A percentile compares a stretch with the other conserved stretches of the same genome.
These are phyloP conservation scores for Erynnis tages DNA, from an alignment of 2,888 invertebrate species.

Conservation along the genomic window DNA sequence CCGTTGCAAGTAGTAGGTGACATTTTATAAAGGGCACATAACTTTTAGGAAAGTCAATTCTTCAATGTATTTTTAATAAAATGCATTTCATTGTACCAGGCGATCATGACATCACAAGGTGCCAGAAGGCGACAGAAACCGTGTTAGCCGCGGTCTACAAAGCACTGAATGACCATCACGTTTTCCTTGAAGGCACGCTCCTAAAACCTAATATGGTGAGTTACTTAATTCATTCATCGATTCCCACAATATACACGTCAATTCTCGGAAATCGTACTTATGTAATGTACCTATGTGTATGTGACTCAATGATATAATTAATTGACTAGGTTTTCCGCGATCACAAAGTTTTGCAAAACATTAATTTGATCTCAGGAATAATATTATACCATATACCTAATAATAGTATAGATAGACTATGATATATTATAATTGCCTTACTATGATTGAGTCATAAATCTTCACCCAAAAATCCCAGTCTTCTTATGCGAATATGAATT, in stretches of 20 bases:
- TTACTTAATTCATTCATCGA: background rate
- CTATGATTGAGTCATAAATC: too few species aligned
- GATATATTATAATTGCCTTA: too few species aligned
- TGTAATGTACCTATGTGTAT: background rate
- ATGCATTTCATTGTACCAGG: constrained; percentile 42
- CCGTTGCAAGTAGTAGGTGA: too few species aligned
- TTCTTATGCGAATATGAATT: too few species aligned
- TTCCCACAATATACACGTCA: background rate
- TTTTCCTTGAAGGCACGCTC: constrained; percentile 98
- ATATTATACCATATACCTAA: too few species aligned
- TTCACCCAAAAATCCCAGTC: too few species aligned
- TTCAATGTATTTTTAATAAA: background rate
- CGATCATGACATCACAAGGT: constrained; percentile 87
- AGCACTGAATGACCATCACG: constrained; percentile 97
- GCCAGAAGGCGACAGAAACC: constrained; percentile 97
- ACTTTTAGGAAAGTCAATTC: too few species aligned
- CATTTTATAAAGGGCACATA: too few species aligned
- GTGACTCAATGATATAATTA: background rate
- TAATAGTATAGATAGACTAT: too few species aligned
- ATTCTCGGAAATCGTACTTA: background rate
- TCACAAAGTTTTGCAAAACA: too few species aligned
- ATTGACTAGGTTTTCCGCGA: too few species aligned
- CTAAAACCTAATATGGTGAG: constrained; percentile 99
- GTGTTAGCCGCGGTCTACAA: constrained; percentile 97
- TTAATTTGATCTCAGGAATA: too few species aligned